These are phyloP conservation scores for Megalops cyprinoides DNA, from an alignment of 2,797 vertebrate species.

Conservation along the genomic window DNA sequence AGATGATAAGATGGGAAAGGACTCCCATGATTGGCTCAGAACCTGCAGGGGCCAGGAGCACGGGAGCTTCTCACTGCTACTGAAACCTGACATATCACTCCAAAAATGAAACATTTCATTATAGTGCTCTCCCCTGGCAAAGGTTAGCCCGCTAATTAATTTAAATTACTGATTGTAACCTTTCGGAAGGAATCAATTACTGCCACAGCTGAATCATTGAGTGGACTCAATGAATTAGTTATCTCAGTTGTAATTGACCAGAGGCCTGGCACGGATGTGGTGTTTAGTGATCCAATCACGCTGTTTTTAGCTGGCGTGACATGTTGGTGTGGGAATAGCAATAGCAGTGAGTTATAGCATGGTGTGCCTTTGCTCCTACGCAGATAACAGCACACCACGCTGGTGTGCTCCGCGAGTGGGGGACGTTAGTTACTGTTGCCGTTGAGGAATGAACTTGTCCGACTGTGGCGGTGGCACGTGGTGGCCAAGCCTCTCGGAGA, in stretches of 20 bases:
- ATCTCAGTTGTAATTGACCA: constrained; percentile 4
- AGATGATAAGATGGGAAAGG: constrained; percentile 16
- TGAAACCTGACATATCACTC: constrained; percentile 7
- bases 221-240: neutral
- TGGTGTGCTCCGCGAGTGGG: neutral
- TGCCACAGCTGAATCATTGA: neutral
- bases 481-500: neutral
- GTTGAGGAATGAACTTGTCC: neutral
- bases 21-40: no score
- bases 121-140: constrained; percentile 6
- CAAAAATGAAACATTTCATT: constrained; percentile 12
- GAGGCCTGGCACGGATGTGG: neutral
- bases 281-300: neutral
- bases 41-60: no score
- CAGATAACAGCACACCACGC: neutral
- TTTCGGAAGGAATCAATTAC: constrained; percentile 6
- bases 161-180: constrained; percentile 18
- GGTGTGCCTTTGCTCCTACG: neutral
- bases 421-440: neutral
- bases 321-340: neutral
- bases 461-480: neutral
- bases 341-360: neutral
- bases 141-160: constrained; percentile 7
- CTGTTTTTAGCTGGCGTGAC: neutral
- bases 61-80: no score